phyloP scores from a whole-genome alignment of 1,140 invertebrate species.

The Tigriopus japonicus region DNA sequence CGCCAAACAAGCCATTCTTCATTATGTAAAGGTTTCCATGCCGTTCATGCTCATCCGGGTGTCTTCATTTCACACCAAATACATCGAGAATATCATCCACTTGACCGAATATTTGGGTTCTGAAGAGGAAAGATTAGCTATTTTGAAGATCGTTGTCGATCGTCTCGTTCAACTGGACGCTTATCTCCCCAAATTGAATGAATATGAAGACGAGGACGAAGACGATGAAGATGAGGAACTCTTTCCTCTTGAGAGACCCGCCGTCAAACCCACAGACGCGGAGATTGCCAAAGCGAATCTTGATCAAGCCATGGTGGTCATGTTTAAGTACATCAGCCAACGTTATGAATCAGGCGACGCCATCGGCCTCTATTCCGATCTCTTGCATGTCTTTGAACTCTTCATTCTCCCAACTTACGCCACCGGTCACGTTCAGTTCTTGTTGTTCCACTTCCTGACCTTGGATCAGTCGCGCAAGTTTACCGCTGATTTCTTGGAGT shows the following conservation, averaged over 20 bases:
- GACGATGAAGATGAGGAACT: not conserved
- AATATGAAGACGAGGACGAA: not conserved
- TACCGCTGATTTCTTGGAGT: slow-evolving; percentile 29
- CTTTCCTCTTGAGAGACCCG: too few species aligned
- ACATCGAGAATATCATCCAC: not conserved
- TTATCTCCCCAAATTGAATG: not conserved
- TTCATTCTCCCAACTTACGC: slow-evolving; percentile 11
- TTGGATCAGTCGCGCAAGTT: slow-evolving; percentile 32
- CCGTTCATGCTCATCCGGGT: not conserved
- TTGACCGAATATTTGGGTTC: not conserved
- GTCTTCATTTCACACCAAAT: not conserved
- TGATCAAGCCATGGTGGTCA: not conserved
- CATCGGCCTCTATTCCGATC: not conserved
- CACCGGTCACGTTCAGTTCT: slow-evolving; percentile 36
- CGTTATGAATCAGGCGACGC: not conserved
- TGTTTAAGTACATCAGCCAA: not conserved
- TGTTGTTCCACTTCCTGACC: slow-evolving; percentile 53
- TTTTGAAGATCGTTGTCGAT: not conserved
- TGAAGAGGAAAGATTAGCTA: not conserved
- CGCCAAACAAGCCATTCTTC: not conserved
- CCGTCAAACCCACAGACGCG: not conserved
- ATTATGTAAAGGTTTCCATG: not conserved
- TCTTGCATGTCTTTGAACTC: slow-evolving; percentile 4
- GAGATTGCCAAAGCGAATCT: not conserved
- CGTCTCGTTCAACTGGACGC: not conserved